Base-by-base conservation (phyloP, 2,888 invertebrate genomes). In the Andrena fulva region DNA sequence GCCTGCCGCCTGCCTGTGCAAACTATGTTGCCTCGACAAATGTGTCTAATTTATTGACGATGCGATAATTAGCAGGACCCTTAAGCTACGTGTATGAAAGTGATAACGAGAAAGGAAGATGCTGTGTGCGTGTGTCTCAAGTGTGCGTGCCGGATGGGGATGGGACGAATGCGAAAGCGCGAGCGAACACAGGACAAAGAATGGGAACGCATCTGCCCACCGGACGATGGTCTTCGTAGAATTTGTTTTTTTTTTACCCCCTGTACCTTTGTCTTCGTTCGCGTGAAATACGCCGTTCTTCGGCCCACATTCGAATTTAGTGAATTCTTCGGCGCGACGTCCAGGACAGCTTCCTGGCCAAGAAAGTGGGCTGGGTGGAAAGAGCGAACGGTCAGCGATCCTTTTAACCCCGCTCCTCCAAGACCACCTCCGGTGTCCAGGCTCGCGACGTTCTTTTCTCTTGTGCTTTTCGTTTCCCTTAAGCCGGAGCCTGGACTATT, bases 401-500 rank as follows among this genome's bases (percentile, higher is more conserved):
- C 42, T 16, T 42, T 42, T 42, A 16, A 1, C 12, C 3, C 42
- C 42, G 42, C 16, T 42, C 12, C 42, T 33, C 20, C 27, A 7
- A 24, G 81, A 48, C 56, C 71, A 56, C 8, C 59, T 67, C 68
- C 70, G 75, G 76, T 33, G 76, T 33, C 52, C 66, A 33, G 62
- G 27, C 27, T 54, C 60, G 69, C 68, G 42, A 42, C 31, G 7
- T 59, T 60, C 20, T 73, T 60, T 63, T 59, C 72, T 73, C 68
- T 64, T 82, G 64, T 73, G 71, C 78, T 73, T 84, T 67, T 74
- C 54, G 60, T 69, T 73, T 48, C 35, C 48, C 67, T 82, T 59
- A 8, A 92, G 27, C 56, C 56, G 42, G 56, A 91, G 67, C 92
- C 91, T 93, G 93, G 91, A 93, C 92, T 93, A 93, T 91, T 92